Evolutionary conservation across 2,888 invertebrate species (phyloP).

Genomic region (Drepana falcataria): DNA sequence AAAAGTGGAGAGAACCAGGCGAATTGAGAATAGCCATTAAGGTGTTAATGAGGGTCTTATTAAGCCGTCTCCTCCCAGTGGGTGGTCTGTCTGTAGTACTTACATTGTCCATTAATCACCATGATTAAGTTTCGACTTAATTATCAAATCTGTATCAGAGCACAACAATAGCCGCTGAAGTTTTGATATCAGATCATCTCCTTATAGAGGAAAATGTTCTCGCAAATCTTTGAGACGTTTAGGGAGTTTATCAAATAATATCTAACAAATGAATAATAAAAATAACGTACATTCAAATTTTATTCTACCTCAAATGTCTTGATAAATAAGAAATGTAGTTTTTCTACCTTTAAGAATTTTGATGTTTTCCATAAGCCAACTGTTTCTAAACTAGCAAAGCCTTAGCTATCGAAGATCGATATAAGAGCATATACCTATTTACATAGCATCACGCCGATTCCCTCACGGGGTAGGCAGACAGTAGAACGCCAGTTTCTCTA

Average conservation of each 20-base stretch:
- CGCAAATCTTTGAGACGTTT: neutral
- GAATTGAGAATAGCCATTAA: slow-evolving; percentile 77
- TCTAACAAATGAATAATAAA: neutral
- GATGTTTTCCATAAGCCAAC: too few species aligned
- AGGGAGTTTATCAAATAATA: neutral
- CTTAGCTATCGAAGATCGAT: too few species aligned
- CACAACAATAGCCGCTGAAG: slow-evolving; percentile 35
- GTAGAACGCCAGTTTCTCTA: too few species aligned
- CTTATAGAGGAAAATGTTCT: neutral
- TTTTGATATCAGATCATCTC: slow-evolving; percentile 16
- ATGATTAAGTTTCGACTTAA: slow-evolving; percentile 62
- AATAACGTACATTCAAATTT: too few species aligned
- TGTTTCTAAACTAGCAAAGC: too few species aligned
- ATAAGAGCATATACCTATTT: too few species aligned
- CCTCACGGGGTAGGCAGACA: too few species aligned
- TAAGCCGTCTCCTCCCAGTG: slow-evolving; percentile 75
- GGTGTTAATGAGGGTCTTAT: slow-evolving; percentile 78
- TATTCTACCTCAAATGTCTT: too few species aligned
- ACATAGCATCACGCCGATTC: too few species aligned
- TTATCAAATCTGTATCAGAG: slow-evolving; percentile 59
- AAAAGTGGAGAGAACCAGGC: slow-evolving; percentile 69
- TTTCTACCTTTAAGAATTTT: too few species aligned
- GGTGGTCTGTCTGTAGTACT: slow-evolving; percentile 68
- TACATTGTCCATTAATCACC: slow-evolving; percentile 71
- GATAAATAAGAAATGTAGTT: too few species aligned